A percentile compares a stretch with the other conserved stretches of the same genome.
Conservation (phyloP, 2,888 invertebrate species). For the Nasonia oneida region DNA sequence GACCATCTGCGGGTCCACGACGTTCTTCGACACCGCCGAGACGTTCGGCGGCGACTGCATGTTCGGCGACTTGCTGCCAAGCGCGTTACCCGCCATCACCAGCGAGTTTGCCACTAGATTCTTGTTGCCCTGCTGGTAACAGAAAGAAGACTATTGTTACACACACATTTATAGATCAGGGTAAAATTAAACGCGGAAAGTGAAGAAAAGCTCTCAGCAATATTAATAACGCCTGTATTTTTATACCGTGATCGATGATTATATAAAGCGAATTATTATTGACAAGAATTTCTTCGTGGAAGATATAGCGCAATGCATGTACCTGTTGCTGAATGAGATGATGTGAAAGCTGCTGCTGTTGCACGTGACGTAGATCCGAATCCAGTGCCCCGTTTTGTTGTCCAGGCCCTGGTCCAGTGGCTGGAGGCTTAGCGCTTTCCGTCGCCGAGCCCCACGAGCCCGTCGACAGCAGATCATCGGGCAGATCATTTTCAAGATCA, state of each 20-base stretch:
- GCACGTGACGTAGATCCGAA: slow-evolving; percentile 80
- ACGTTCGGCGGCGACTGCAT: slow-evolving; percentile 93
- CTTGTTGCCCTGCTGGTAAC: slow-evolving; percentile 80
- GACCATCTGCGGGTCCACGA: slow-evolving; percentile 82
- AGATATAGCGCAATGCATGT: slow-evolving; percentile 28
- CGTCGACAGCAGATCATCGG: slow-evolving; percentile 90
- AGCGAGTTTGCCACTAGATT: slow-evolving; percentile 86
- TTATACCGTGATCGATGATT: background rate
- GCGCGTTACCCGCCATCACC: slow-evolving; percentile 86
- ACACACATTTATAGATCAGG: background rate
- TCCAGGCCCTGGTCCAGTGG: slow-evolving; percentile 91
- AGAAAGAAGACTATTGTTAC: background rate
- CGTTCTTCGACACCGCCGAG: slow-evolving; percentile 84
- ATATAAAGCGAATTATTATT: background rate
- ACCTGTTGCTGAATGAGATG: slow-evolving; percentile 75
- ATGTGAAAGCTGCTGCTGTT: slow-evolving; percentile 78
- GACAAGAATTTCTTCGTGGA: background rate
- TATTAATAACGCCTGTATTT: background rate
- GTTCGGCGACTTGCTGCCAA: slow-evolving; percentile 91
- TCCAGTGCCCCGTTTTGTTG: slow-evolving; percentile 88
- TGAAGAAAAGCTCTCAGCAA: background rate
- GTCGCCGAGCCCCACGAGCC: slow-evolving; percentile 84
- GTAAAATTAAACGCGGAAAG: background rate
- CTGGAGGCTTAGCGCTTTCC: slow-evolving; percentile 88
- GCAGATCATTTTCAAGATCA: slow-evolving; percentile 94